Percentiles rank a stretch among this genome's conserved stretches.
Conservation (phyloP, 2,888 invertebrate species). For the Acanthacorydalis orientalis region DNA sequence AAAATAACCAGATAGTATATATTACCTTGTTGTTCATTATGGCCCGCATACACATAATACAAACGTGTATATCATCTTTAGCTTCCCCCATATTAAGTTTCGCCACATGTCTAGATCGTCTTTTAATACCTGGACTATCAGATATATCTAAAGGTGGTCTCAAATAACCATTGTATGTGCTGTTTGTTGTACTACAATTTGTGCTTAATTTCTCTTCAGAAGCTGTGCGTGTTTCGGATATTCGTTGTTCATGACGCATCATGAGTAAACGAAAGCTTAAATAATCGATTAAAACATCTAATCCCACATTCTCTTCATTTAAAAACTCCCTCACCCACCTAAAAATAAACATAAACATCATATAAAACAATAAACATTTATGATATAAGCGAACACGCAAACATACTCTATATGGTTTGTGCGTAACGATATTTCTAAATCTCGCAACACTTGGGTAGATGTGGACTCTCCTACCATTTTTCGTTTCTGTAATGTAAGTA, state of each 20-base stretch:
- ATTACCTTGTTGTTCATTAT: slow-evolving; percentile 97
- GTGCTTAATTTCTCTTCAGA: slow-evolving; percentile 57
- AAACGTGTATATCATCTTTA: slow-evolving; percentile 96
- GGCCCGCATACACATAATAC: slow-evolving; percentile 96
- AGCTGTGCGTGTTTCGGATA: slow-evolving; percentile 55
- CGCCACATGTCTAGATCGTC: slow-evolving; percentile 70
- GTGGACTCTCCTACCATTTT: slow-evolving; percentile 95
- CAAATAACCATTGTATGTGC: slow-evolving; percentile 17
- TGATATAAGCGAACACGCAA: slow-evolving; percentile 9
- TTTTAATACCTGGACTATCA: slow-evolving; percentile 52
- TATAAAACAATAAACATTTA: not conserved
- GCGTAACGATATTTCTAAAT: slow-evolving; percentile 94
- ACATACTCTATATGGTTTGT: slow-evolving; percentile 98
- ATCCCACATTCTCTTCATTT: slow-evolving; percentile 87
- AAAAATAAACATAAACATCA: slow-evolving; percentile 16
- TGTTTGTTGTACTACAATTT: slow-evolving; percentile 20
- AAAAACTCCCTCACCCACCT: slow-evolving; percentile 99
- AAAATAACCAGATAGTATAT: not conserved
- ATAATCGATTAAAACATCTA: slow-evolving; percentile 95
- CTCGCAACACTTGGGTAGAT: slow-evolving; percentile 93
- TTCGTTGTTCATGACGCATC: slow-evolving; percentile 81
- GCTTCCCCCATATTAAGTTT: slow-evolving; percentile 88
- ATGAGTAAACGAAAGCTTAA: slow-evolving; percentile 85
- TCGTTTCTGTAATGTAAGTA: slow-evolving; percentile 59
- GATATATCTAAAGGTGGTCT: slow-evolving; percentile 40